Percentiles rank a stretch among this genome's conserved stretches.
Evolutionary conservation across 2,113 vertebrate species (phyloP).

Genomic region (Pseudorectes ferrugineus): DNA sequence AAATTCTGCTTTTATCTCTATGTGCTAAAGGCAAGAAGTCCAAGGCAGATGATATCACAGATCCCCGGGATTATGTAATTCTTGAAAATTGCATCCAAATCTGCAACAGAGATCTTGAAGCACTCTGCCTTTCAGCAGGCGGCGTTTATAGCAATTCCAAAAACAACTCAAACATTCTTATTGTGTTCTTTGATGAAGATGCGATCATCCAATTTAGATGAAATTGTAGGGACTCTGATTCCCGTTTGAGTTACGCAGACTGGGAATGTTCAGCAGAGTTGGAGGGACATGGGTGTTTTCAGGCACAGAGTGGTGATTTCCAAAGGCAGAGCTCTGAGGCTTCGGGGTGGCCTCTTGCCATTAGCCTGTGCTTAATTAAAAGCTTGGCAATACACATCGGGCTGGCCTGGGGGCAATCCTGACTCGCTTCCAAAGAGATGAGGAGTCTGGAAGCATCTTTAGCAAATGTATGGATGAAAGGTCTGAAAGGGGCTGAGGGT

Average conservation of each 20-base stretch:
- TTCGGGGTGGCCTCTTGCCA: background rate
- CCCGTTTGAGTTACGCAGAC: background rate
- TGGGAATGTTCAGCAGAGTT: background rate
- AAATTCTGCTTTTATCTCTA: background rate
- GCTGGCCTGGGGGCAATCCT: background rate
- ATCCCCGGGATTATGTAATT: background rate
- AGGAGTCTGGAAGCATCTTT: background rate
- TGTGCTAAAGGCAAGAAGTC: background rate
- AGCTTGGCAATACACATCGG: background rate
- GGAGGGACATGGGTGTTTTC: background rate
- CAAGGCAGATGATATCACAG: background rate
- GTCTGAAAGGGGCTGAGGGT: rapidly evolving
- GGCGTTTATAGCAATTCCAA: background rate
- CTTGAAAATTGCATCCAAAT: background rate
- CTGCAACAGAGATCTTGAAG: background rate
- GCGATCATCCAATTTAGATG: background rate
- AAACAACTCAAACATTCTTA: background rate
- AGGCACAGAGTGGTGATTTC: background rate
- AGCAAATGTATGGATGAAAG: background rate
- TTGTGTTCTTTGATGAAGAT: background rate
- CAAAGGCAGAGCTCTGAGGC: background rate
- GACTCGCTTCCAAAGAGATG: background rate
- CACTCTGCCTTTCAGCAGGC: background rate
- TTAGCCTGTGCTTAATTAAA: background rate
- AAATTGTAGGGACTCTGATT: background rate